Evolutionary conservation across 2,888 invertebrate species (phyloP), one percentile per base, ranked within the genome.

Genomic region (Dolomedes plantarius): DNA sequence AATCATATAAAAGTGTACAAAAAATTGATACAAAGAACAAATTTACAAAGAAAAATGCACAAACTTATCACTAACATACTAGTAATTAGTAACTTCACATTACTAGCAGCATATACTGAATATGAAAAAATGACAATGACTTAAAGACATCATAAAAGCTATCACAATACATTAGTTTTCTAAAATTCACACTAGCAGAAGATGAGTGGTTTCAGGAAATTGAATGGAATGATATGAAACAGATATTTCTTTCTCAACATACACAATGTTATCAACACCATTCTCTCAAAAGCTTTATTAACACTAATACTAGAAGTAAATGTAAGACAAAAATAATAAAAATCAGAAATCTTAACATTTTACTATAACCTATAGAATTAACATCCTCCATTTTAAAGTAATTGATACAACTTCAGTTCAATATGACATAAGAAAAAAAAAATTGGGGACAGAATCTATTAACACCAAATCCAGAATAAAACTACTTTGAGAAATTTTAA

Each of bases 21-120:
- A 56, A 23, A 46, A 46, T n/a, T 46, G n/a, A 46, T 16, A 46
- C 46, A 46, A 46, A 16, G 13, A 46, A 16, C 46, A 9, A 46
- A 46, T 46, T 46, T 16, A 46, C 13, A 56, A 16, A 46, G 16
- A 5, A 56, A 56, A 56, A 56, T 36, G 23, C 7, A 56, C 23
- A 56, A 46, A 23, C 5, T 56, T 56, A 56, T 56, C 23, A 56
- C 56, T 56, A 56, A 56, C 23, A 56, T 56, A 16, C 56, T 56
- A 56, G 56, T 23, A 36, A 56, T 23, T 23, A 6, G 5, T 16
- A 56, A 56, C 23, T 16, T 56, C 5, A 56, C 16, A 46, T 46
- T 46, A 46, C 46, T 46, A 46, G 46, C 16, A 46, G 46, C 46
- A 46, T 2, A 46, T 16, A 46, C 46, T 46, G 46, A 13, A 13